phyloP scores from a whole-genome alignment of 2,113 vertebrate species.

The Ceyx margarethae region DNA sequence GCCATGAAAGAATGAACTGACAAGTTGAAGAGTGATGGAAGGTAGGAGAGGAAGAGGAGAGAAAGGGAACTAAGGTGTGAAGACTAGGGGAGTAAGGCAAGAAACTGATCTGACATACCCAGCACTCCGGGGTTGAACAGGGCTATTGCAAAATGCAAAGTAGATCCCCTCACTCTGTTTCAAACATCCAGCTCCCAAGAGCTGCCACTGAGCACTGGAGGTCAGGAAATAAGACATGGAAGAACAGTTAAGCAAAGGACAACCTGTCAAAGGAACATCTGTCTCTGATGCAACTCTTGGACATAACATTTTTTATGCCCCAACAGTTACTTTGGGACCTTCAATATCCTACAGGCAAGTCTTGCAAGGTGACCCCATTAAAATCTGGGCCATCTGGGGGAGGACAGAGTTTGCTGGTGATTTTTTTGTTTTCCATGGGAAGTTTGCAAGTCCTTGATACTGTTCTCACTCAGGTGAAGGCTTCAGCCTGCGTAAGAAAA shows the following conservation, averaged over 20 bases:
- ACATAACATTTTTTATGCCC: conserved; percentile 1
- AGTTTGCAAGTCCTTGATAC: neutral
- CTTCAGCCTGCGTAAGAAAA: neutral
- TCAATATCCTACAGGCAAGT: conserved; percentile 20
- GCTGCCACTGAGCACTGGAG: neutral
- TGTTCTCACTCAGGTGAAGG: conserved; percentile 31
- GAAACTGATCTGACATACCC: neutral
- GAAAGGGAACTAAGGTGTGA: neutral
- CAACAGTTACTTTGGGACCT: conserved; percentile 1
- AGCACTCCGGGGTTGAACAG: neutral
- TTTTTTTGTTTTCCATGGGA: neutral
- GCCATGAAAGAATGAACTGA: neutral
- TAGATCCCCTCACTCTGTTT: conserved; percentile 5
- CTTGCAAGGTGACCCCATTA: neutral
- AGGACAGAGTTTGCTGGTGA: neutral
- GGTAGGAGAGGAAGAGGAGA: neutral
- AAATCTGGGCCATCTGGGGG: neutral
- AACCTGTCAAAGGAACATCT: conserved; percentile 32
- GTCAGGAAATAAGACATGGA: conserved; percentile 9
- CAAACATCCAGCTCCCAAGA: conserved; percentile 22
- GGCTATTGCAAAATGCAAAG: neutral
- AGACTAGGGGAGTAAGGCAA: neutral
- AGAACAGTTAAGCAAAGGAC: neutral
- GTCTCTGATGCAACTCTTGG: conserved; percentile 21
- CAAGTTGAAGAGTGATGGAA: neutral